Percentiles rank a stretch among this genome's conserved stretches.
Conservation (phyloP, 2,888 invertebrate genomes). For the Urechis unicinctus region DNA sequence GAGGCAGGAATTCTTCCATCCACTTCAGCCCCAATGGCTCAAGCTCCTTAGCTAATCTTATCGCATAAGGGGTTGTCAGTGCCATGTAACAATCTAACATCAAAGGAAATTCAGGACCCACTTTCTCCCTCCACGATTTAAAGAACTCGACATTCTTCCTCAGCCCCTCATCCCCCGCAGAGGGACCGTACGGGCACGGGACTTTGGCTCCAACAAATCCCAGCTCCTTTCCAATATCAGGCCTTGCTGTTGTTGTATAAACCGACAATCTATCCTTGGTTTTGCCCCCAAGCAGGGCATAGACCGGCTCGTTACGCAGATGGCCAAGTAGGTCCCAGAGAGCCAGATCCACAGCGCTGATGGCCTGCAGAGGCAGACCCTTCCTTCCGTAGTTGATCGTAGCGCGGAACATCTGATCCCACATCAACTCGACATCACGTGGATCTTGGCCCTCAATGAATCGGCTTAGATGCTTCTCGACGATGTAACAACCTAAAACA, state of each 20-base stretch:
- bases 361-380: conserved; percentile 40
- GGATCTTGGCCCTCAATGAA: conserved; percentile 46
- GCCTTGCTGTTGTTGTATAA: conserved; percentile 40
- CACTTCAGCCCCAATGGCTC: conserved; percentile 40
- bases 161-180: conserved; percentile 38
- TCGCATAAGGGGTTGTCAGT: conserved; percentile 35
- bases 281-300: conserved; percentile 42
- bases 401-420: conserved; percentile 43
- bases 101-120: conserved; percentile 41
- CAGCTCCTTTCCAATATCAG: conserved; percentile 36
- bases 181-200: conserved; percentile 41
- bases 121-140: conserved; percentile 36
- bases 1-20: conserved; percentile 45
- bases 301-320: conserved; percentile 39
- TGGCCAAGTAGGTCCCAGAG: conserved; percentile 44
- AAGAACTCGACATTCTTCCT: conserved; percentile 37
- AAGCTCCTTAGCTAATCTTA: conserved; percentile 33
- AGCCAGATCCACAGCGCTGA: conserved; percentile 42
- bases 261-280: conserved; percentile 41
- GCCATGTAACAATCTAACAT: conserved; percentile 46
- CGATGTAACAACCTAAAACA: conserved; percentile 33
- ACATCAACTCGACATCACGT: conserved; percentile 37
- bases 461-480: conserved; percentile 41
- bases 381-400: conserved; percentile 44
- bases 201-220: conserved; percentile 43